Evolutionary conservation across 2,797 vertebrate genomes (phyloP).

Genomic region (Hippopotamyrus pictus): DNA sequence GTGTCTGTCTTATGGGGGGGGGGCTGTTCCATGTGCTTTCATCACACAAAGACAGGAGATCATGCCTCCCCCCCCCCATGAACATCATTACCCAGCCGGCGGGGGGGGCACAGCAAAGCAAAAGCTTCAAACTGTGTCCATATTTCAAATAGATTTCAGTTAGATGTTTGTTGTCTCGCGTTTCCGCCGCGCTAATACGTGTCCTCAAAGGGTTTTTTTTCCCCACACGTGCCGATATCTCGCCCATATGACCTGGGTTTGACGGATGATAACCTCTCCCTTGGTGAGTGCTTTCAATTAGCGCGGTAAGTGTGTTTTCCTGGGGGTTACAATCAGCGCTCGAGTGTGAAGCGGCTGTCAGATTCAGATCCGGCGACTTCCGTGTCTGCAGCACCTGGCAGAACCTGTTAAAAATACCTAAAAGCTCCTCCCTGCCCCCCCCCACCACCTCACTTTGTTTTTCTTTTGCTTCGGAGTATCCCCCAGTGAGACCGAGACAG

Average conservation of each 20-base stretch:
- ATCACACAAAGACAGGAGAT: background rate
- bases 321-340: background rate
- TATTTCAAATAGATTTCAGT: background rate
- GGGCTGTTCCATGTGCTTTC: background rate
- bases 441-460: background rate
- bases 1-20: background rate
- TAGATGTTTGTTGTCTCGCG: background rate
- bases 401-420: background rate
- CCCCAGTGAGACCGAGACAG: background rate
- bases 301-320: background rate
- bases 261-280: background rate
- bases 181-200: background rate
- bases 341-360: conserved; percentile 3
- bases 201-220: background rate
- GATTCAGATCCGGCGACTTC: background rate
- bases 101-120: background rate
- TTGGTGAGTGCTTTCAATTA: background rate
- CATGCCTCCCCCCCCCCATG: background rate
- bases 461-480: background rate
- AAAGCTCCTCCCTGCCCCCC: background rate
- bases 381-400: too few species aligned
- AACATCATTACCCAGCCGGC: background rate
- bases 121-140: background rate
- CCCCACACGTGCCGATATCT: background rate
- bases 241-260: background rate